phyloP scores from a whole-genome alignment of 2,113 vertebrate genomes.

The Prochilodus magdalenae region DNA sequence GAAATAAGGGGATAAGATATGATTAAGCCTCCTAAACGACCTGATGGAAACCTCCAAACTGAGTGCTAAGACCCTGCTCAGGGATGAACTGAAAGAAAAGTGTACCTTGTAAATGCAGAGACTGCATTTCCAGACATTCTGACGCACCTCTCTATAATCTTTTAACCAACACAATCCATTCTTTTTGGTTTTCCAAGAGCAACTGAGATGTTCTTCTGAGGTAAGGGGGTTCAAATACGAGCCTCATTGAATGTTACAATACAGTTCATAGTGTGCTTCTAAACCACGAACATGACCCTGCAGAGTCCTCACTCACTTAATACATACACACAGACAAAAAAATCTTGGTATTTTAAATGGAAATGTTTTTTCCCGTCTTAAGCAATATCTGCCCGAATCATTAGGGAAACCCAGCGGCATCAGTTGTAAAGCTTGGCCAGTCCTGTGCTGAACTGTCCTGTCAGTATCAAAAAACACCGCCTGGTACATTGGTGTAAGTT shows the following conservation, averaged over 20 bases:
- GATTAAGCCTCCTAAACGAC: slow-evolving; percentile 10
- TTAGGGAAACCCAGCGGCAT: slow-evolving; percentile 27
- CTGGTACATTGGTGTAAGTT: no score
- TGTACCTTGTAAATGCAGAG: background rate
- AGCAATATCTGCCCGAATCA: slow-evolving; percentile 39
- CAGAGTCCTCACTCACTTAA: slow-evolving; percentile 6
- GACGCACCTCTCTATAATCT: background rate
- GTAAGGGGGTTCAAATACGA: slow-evolving; percentile 3
- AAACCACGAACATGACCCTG: slow-evolving; percentile 3
- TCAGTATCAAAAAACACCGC: background rate
- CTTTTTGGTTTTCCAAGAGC: background rate
- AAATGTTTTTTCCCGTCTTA: slow-evolving; percentile 48
- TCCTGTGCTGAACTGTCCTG: background rate
- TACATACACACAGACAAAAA: slow-evolving; percentile 9
- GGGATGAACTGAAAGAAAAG: slow-evolving; percentile 19
- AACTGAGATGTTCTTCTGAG: slow-evolving; percentile 39
- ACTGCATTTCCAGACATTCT: background rate
- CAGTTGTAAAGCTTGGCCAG: slow-evolving; percentile 5
- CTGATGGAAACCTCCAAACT: slow-evolving; percentile 37
- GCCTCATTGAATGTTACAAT: slow-evolving; percentile 18
- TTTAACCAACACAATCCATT: slow-evolving; percentile 19
- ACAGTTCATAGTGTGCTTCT: slow-evolving; percentile 17
- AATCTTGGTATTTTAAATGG: slow-evolving; percentile 16
- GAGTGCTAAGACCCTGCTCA: slow-evolving; percentile 17
- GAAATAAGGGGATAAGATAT: slow-evolving; percentile 21